Evolutionary conservation across 2,113 vertebrate genomes (phyloP), one percentile per base, ranked within the genome.

Genomic region (Prionailurus bengalensis): DNA sequence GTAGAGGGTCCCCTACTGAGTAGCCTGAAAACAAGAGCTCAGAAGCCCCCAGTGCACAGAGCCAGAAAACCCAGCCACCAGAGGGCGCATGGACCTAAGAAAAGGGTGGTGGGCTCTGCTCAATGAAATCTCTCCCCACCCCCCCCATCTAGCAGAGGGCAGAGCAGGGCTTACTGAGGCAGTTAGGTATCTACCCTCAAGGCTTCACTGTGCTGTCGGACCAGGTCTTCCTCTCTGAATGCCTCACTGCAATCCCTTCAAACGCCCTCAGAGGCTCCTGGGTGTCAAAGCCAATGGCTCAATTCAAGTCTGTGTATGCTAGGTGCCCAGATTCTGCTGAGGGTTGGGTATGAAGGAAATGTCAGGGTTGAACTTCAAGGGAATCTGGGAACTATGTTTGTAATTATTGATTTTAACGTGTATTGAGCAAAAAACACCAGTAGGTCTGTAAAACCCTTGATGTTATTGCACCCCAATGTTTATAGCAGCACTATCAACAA

Each of bases 11-110:
- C 21, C 23, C 23, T 7, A 27, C 36, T 65, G 21, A 53, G 70
- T 25, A 23, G 31, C 17, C 17, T 17, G 65, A 13, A 42, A 97
- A 53, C 4, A 58, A 53, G 19, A 48, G 27, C 42, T 61, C 25
- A 42, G 53, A 89, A 42, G n/a, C 80, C 5, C 55, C 42, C 11
- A 15, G 19, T 48, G 39, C 58, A 84, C 23, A 51, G 21, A 61
- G 6, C 78, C 71, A 53, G 53, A 23, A 5, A 25, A 21, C 81
- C n/a, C 16, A 1, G 68, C 97, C 98, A 84, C 97, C 94, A 98
- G 98, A 92, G 98, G 98, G 98, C n/a, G 85, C 96, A 96, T 94
- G 48, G 81, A 94, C 25, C 97, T 96, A 81, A 93, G 19, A 94
- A 97, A 98, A 94, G 11, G 82, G 66, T 78, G 63, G 25, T 74